Percentiles rank a stretch among this genome's conserved stretches.
phyloP scores from a whole-genome alignment of 2,797 vertebrate species.

The Aeoliscus strigatus region DNA sequence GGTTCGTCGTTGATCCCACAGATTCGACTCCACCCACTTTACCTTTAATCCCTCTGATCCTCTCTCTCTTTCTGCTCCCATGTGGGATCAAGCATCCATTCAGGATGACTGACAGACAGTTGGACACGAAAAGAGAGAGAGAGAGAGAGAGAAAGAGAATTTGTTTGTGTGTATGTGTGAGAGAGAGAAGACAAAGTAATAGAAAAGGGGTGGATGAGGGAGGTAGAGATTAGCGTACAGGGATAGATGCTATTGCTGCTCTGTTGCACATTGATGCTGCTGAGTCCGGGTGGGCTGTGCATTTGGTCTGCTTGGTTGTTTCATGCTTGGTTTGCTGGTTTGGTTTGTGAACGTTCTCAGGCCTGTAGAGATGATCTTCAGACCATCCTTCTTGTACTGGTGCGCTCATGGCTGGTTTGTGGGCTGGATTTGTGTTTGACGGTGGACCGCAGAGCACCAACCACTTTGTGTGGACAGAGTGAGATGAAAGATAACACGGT shows the following conservation, averaged over 20 bases:
- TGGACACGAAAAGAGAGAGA: constrained; percentile 39
- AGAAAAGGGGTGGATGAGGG: constrained; percentile 39
- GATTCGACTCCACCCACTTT: constrained; percentile 85
- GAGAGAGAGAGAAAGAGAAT: constrained; percentile 28
- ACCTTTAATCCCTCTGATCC: constrained; percentile 89
- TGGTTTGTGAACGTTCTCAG: constrained; percentile 2
- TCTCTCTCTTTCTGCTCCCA: constrained; percentile 56
- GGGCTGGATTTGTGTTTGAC: constrained; percentile 12
- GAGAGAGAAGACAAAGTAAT: constrained; percentile 38
- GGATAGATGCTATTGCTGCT: constrained; percentile 46
- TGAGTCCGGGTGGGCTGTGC: constrained; percentile 27
- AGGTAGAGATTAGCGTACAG: constrained; percentile 50
- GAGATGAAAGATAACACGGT: constrained; percentile 13
- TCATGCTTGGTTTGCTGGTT: constrained; percentile 17
- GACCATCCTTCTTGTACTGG: constrained; percentile 7
- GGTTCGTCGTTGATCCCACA: constrained; percentile 79
- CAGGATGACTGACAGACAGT: constrained; percentile 61
- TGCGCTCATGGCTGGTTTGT: constrained; percentile 9
- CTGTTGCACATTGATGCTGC: constrained; percentile 33
- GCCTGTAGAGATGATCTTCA: constrained; percentile 2
- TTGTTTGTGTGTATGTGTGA: constrained; percentile 12
- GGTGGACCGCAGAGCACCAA: constrained; percentile 7
- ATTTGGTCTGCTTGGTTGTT: constrained; percentile 25
- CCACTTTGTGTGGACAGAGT: constrained; percentile 18
- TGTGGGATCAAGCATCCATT: constrained; percentile 62